Percentiles rank a stretch among this genome's conserved stretches.
Conservation (phyloP, 2,113 vertebrate genomes). For the Oreochromis spilurus region DNA sequence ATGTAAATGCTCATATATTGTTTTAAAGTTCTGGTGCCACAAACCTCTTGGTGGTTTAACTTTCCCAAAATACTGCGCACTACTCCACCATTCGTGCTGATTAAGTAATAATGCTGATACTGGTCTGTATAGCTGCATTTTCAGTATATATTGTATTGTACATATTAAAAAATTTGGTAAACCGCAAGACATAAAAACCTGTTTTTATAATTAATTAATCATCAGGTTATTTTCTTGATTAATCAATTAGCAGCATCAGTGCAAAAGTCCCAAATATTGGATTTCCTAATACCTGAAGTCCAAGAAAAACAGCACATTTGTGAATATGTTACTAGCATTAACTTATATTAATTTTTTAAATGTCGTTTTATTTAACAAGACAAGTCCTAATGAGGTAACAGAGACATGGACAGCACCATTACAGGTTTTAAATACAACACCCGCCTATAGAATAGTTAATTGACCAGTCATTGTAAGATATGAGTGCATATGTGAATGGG, state of each 20-base stretch:
- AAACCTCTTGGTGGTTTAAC: not conserved
- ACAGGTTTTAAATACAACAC: not conserved
- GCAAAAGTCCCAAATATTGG: not conserved
- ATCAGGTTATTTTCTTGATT: not conserved
- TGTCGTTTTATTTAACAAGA: not conserved
- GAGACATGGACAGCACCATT: not conserved
- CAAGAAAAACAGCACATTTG: not conserved
- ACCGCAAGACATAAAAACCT: not conserved
- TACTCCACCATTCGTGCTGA: not conserved
- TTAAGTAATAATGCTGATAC: not conserved
- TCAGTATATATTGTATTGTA: not conserved
- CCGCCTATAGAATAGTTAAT: not conserved
- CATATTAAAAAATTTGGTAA: not conserved
- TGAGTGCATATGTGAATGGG: not conserved
- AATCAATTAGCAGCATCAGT: not conserved
- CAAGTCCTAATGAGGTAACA: not conserved
- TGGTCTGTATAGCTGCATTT: not conserved
- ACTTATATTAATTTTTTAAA: not conserved
- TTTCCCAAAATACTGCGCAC: not conserved
- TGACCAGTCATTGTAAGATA: not conserved
- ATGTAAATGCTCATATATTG: slow-evolving; percentile 11
- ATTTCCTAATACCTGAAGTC: not conserved
- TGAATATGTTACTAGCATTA: not conserved
- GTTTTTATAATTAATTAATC: not conserved
- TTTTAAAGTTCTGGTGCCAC: not conserved